Conservation (phyloP, 92 coral and sea anemone genomes). For the Ricordea florida region DNA sequence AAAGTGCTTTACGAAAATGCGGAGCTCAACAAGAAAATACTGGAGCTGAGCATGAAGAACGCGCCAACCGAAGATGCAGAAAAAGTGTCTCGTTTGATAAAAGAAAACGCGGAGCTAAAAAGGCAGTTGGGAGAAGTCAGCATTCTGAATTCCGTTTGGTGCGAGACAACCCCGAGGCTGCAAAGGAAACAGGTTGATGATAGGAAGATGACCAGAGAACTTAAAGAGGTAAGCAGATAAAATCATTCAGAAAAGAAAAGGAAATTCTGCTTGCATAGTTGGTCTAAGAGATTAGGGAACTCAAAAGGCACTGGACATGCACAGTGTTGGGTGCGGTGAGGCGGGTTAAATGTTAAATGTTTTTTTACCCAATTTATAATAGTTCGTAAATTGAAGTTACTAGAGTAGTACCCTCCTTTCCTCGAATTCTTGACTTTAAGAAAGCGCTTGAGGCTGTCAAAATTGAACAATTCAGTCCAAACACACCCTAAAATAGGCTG, state of each 20-base stretch:
- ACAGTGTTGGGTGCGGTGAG: background rate
- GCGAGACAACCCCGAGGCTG: constrained; percentile 64
- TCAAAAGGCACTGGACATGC: too few relatives aligned
- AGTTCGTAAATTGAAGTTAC: too few relatives aligned
- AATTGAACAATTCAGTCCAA: too few relatives aligned
- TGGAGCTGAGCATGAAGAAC: constrained; percentile 50
- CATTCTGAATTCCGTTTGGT: constrained; percentile 73
- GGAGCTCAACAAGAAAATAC: constrained; percentile 64
- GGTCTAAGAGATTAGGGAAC: too few relatives aligned
- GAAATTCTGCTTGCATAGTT: too few relatives aligned
- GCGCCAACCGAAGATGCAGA: constrained; percentile 40
- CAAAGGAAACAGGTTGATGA: constrained; percentile 52
- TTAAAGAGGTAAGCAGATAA: constrained; percentile 63
- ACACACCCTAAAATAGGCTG: too few relatives aligned
- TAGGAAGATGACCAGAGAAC: constrained; percentile 53
- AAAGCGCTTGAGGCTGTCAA: too few relatives aligned
- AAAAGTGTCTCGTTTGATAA: constrained; percentile 59
- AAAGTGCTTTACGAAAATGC: constrained; percentile 75
- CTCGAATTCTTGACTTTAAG: too few relatives aligned
- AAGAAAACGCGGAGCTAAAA: constrained; percentile 76
- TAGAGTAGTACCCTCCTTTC: too few relatives aligned
- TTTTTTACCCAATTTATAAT: background rate
- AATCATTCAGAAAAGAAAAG: background rate
- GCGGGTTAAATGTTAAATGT: background rate
- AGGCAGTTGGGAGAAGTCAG: constrained; percentile 86